Evolutionary conservation across 2,888 invertebrate species (phyloP), one percentile per base, ranked within the genome.

Genomic region (Morpho deidamia): DNA sequence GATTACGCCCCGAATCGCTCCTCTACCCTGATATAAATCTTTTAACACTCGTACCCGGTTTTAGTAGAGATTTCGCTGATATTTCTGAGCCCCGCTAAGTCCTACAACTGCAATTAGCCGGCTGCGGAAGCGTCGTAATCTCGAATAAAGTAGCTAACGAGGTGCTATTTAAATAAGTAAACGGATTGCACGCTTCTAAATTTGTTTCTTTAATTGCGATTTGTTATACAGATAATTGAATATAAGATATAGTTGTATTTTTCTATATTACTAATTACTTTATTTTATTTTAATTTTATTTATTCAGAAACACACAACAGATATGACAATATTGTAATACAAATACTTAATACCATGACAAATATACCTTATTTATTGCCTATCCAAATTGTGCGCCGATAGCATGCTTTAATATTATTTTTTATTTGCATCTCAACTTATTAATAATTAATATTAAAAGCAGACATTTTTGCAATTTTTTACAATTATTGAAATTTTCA

Each of bases 21-120:
- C 72, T 71, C 70, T 71, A 71, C 68, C 66, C 73, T 70, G 83
- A 84, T 86, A 89, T 88, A 88, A 88, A 88, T 88, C 88, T 89
- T 81, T 84, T 78, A 85, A 82, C 88, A 81, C 84, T 84, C 82
- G 78, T 85, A 78, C 76, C 70, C 68, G 75, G 70, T 81, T 79
- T 74, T 42, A 49, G 49, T 49, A 14, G 41, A 49, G 49, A 35
- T 42, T 49, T 35, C 74, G 67, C 68, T 74, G 81, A 81, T 81
- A 78, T 74, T 63, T 71, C 65, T 65, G 73, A 76, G 74, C 72
- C 71, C 56, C 69, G 75, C 76, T 82, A 83, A 85, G 81, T 81
- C 81, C 70, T 74, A 81, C 83, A 83, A 85, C 78, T 81, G 86
- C 87, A 87, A 87, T 88, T 88, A 87, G 81, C 77, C 71, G 70